phyloP scores from a whole-genome alignment of 1,140 invertebrate genomes.

The Colletes latitarsis region DNA sequence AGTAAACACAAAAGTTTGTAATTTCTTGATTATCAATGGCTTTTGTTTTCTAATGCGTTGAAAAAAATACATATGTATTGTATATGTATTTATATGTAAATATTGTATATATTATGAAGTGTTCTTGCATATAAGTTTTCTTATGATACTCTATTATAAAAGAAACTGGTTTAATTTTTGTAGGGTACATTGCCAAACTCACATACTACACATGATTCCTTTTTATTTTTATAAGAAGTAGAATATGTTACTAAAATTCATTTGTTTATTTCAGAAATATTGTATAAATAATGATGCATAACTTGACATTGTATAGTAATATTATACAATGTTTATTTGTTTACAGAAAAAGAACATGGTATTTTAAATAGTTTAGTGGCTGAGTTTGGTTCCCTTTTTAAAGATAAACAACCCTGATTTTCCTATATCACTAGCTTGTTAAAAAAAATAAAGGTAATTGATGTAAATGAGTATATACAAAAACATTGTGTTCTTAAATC shows the following conservation, averaged over 20 bases:
- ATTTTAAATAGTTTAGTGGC: background rate
- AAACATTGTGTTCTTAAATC: background rate
- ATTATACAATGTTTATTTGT: background rate
- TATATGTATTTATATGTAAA: background rate
- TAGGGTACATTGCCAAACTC: no score
- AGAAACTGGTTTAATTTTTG: no score
- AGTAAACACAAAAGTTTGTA: background rate
- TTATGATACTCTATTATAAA: no score
- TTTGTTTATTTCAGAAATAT: background rate
- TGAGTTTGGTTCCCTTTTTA: no score
- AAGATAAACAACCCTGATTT: no score
- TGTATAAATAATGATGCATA: background rate
- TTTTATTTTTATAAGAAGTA: no score
- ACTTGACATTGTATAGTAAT: background rate
- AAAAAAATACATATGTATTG: background rate
- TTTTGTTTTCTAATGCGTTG: background rate
- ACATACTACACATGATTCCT: no score
- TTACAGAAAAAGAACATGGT: background rate
- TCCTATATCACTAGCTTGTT: no score
- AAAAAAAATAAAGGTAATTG: no score
- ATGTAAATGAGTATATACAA: background rate
- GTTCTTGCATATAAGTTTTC: no score
- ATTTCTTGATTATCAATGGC: background rate
- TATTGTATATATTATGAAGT: background rate
- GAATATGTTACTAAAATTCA: no score